These are phyloP conservation scores for Conus canariensis DNA, from an alignment of 2,888 invertebrate species.

Conservation along the genomic window DNA sequence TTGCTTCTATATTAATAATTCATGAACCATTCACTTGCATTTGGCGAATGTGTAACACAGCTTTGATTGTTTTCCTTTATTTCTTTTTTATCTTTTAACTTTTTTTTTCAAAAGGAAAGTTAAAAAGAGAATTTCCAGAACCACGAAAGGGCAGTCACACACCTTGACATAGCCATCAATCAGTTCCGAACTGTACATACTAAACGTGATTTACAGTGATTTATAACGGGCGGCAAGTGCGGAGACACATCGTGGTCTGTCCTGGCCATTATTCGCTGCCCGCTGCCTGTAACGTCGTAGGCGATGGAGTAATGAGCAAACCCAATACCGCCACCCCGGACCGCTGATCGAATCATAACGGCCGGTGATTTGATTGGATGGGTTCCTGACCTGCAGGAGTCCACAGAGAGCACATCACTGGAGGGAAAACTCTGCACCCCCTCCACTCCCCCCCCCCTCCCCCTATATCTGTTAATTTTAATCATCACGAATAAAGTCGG, in stretches of 20 bases:
- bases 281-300: background rate
- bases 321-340: background rate
- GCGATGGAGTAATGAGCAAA: background rate
- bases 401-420: background rate
- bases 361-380: constrained; percentile 7
- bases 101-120: no score
- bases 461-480: no score
- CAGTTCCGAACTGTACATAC: background rate
- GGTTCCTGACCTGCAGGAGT: background rate
- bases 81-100: no score
- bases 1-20: no score
- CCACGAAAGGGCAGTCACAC: no score
- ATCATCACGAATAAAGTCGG: no score
- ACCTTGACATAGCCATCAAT: no score
- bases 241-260: background rate
- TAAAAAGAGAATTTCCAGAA: no score
- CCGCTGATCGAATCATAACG: background rate
- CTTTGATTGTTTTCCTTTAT: no score
- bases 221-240: background rate
- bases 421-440: background rate
- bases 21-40: no score
- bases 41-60: no score
- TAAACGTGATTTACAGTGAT: background rate
- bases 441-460: no score
- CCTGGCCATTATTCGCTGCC: background rate